phyloP scores from a whole-genome alignment of 2,888 invertebrate species.

The Chelonus formosanus region DNA sequence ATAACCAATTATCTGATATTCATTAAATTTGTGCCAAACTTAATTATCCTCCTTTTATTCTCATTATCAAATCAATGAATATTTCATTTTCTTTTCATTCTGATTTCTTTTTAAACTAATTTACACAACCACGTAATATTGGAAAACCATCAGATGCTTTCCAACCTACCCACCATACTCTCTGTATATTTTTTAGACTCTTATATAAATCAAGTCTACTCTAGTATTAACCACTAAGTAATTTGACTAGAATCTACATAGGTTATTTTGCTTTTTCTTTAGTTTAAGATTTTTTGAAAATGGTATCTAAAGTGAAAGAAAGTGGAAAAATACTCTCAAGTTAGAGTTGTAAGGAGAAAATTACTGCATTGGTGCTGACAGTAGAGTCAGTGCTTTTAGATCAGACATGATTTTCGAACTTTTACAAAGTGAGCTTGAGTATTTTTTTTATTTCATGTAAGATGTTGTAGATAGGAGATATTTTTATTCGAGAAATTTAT shows the following conservation, averaged over 20 bases:
- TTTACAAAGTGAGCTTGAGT: no score
- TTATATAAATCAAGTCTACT: not conserved
- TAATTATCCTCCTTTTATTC: not conserved
- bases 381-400: no score
- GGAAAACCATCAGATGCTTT: constrained; percentile 11
- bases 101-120: not conserved
- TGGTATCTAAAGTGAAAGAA: not conserved
- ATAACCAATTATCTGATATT: no score
- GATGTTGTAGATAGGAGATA: no score
- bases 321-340: no score
- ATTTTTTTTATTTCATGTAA: no score
- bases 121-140: not conserved
- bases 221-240: not conserved
- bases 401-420: no score
- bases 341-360: no score
- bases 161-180: not conserved
- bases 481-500: no score
- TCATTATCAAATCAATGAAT: not conserved
- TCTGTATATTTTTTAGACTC: not conserved
- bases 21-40: not conserved
- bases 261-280: not conserved
- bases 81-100: not conserved
- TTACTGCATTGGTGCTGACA: no score
- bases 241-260: not conserved
- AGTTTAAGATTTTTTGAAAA: not conserved